Evolutionary conservation across 2,888 invertebrate genomes (phyloP).

Genomic region (Harmothoe impar): DNA sequence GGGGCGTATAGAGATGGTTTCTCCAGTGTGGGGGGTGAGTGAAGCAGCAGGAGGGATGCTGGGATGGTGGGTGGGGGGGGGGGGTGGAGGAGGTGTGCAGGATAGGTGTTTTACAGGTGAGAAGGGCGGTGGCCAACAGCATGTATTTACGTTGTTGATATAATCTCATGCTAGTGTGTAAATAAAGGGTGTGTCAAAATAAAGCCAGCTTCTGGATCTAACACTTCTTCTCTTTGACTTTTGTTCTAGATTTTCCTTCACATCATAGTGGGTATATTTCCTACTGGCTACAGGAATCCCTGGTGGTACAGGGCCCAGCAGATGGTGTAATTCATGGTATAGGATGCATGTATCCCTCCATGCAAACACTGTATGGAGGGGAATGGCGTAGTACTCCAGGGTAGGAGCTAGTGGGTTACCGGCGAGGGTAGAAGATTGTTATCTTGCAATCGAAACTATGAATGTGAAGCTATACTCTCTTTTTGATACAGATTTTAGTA

Average conservation of each 20-base stretch:
- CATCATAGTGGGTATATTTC: not conserved
- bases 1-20: not conserved
- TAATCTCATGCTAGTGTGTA: not conserved
- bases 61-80: not conserved
- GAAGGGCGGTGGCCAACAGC: not conserved
- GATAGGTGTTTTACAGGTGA: conserved; percentile 2
- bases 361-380: not conserved
- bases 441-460: too few species aligned
- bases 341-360: not conserved
- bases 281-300: too few species aligned
- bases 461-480: too few species aligned
- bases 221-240: not conserved
- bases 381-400: not conserved
- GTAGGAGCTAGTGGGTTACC: too few species aligned
- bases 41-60: not conserved
- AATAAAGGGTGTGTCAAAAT: conserved; percentile 35
- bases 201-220: not conserved
- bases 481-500: too few species aligned
- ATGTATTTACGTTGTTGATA: conserved; percentile 22
- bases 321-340: not conserved
- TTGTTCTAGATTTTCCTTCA: not conserved
- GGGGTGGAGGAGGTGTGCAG: not conserved
- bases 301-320: not conserved
- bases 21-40: not conserved
- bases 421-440: too few species aligned